phyloP scores from a whole-genome alignment of 2,888 invertebrate genomes.

The Spodoptera picta region DNA sequence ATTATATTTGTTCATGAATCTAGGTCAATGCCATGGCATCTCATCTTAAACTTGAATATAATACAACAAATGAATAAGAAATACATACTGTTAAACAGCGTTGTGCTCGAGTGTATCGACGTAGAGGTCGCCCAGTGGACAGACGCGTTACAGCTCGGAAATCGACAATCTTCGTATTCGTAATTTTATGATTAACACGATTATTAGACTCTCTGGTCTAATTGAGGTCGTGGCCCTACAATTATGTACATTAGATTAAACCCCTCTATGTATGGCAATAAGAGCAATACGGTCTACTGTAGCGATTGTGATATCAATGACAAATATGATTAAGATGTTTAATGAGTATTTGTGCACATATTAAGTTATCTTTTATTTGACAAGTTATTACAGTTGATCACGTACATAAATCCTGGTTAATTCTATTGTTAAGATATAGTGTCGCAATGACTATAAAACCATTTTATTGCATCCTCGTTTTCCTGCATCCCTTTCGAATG shows the following conservation, averaged over 20 bases:
- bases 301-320: constrained; percentile 42
- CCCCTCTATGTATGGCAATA: constrained; percentile 45
- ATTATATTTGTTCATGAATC: constrained; percentile 25
- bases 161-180: constrained; percentile 75
- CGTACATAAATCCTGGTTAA: constrained; percentile 15
- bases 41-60: neutral
- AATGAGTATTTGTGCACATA: constrained; percentile 25
- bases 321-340: constrained; percentile 36
- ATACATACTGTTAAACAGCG: constrained; percentile 16
- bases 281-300: constrained; percentile 40
- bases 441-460: neutral
- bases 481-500: neutral
- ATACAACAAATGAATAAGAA: constrained; percentile 13
- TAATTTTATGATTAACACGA: constrained; percentile 80
- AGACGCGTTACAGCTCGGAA: constrained; percentile 66
- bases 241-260: constrained; percentile 65
- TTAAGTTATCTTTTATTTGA: constrained; percentile 37
- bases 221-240: constrained; percentile 80
- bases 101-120: constrained; percentile 58
- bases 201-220: constrained; percentile 71
- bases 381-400: constrained; percentile 25
- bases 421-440: constrained; percentile 1
- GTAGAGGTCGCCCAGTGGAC: constrained; percentile 66
- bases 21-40: constrained; percentile 17
- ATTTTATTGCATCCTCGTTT: constrained; percentile 7